Percentiles rank a stretch among this genome's conserved stretches.
Conservation (phyloP, 2,888 invertebrate species). For the Rotaria magnacalcarata region DNA sequence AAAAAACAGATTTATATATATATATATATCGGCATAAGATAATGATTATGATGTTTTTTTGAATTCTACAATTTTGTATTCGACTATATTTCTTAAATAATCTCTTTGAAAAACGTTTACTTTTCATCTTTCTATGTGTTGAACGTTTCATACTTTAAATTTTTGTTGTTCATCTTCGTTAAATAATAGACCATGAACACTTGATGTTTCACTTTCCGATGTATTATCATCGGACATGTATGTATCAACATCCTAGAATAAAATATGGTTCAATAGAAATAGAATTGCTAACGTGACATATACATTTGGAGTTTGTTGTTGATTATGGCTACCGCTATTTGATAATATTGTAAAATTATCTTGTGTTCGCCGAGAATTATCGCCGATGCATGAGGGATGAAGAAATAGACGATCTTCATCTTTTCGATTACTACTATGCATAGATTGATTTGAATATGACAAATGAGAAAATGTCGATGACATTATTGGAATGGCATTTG, state of each 20-base stretch:
- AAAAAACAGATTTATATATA: background rate
- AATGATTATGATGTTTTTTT: too few relatives aligned
- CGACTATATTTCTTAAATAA: too few relatives aligned
- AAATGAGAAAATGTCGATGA: background rate
- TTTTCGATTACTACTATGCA: background rate
- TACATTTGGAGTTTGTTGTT: background rate
- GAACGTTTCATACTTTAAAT: background rate
- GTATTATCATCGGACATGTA: slow-evolving; percentile 34
- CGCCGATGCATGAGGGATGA: background rate
- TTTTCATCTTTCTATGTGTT: too few relatives aligned
- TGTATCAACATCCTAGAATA: background rate
- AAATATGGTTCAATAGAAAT: background rate
- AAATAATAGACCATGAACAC: background rate
- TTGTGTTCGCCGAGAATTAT: background rate
- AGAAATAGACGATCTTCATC: background rate
- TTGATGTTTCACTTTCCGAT: slow-evolving; percentile 22
- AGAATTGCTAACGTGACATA: too few relatives aligned
- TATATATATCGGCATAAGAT: too few relatives aligned
- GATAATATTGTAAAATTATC: background rate
- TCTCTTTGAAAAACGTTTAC: too few relatives aligned
- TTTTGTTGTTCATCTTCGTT: slow-evolving; percentile 27
- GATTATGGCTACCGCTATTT: background rate
- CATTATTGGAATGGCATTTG: background rate
- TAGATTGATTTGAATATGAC: background rate
- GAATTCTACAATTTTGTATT: too few relatives aligned